These are phyloP conservation scores for Uromys caudimaculatus DNA, from an alignment of 2,797 vertebrate genomes.

Conservation along the genomic window DNA sequence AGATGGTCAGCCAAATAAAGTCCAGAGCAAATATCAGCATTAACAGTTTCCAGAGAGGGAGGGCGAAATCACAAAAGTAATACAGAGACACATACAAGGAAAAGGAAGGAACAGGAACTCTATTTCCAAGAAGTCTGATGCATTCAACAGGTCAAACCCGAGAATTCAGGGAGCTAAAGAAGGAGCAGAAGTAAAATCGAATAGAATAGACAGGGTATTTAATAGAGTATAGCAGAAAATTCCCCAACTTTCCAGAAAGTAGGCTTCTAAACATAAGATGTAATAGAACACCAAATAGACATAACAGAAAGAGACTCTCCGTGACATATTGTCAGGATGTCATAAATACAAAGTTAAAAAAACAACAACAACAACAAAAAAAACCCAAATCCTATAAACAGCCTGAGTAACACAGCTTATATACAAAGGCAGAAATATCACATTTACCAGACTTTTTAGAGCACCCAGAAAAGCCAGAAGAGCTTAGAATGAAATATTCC, in stretches of 20 bases:
- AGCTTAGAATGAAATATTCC: not conserved
- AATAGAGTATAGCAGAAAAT: not conserved
- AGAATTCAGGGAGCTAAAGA: not conserved
- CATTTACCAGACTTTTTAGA: not conserved
- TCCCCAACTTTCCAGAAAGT: not conserved
- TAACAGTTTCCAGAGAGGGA: not conserved
- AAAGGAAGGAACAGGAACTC: not conserved
- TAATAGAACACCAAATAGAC: not conserved
- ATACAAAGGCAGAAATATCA: not conserved
- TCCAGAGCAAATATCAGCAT: not conserved
- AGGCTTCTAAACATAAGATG: not conserved
- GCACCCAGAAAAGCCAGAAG: not conserved
- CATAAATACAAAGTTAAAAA: not conserved
- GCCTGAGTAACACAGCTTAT: not conserved
- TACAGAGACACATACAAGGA: not conserved
- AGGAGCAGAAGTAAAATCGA: not conserved
- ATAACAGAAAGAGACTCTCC: not conserved
- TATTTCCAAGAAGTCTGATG: not conserved
- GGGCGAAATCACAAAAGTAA: not conserved
- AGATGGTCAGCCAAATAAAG: not conserved
- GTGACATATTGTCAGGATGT: not conserved
- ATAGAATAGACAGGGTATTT: not conserved
- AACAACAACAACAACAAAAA: not conserved
- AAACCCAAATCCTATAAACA: not conserved
- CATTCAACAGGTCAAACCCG: not conserved